Percentiles rank a stretch among this genome's conserved stretches.
phyloP scores from a whole-genome alignment of 2,113 vertebrate species.

The Carassius gibelio region DNA sequence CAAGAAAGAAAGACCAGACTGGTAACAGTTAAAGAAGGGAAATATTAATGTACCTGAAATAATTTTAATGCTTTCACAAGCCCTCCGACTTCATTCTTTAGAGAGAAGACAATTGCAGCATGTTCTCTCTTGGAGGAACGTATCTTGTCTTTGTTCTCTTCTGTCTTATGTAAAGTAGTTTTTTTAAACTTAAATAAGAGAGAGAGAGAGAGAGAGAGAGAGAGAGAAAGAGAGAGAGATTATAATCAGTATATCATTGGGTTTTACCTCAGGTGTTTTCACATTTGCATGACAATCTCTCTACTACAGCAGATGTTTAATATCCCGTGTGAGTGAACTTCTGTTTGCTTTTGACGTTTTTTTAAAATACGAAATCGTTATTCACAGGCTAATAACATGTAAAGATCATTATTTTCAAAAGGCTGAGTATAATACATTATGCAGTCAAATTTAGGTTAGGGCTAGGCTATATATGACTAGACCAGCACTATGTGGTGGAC shows the following conservation, averaged over 20 bases:
- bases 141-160: slow-evolving; percentile 89
- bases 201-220: neutral
- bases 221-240: neutral
- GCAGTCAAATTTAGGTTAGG: neutral
- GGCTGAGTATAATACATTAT: neutral
- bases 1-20: neutral
- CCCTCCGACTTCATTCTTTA: slow-evolving; percentile 96
- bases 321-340: neutral
- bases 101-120: slow-evolving; percentile 89
- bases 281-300: slow-evolving; percentile 20
- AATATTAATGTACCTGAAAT: slow-evolving; percentile 82
- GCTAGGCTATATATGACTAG: neutral
- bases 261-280: neutral
- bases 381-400: slow-evolving; percentile 19
- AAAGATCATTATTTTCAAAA: neutral
- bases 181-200: slow-evolving; percentile 77
- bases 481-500: slow-evolving; percentile 35
- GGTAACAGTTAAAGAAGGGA: neutral
- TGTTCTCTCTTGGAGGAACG: slow-evolving; percentile 81
- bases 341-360: neutral
- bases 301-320: slow-evolving; percentile 5
- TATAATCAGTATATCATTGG: neutral
- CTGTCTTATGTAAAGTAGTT: slow-evolving; percentile 82
- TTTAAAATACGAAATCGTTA: neutral
- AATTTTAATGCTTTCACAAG: slow-evolving; percentile 93